Percentiles rank a stretch among this genome's conserved stretches.
Conservation (phyloP, 1,140 invertebrate species). For the Phocides pigmalion region DNA sequence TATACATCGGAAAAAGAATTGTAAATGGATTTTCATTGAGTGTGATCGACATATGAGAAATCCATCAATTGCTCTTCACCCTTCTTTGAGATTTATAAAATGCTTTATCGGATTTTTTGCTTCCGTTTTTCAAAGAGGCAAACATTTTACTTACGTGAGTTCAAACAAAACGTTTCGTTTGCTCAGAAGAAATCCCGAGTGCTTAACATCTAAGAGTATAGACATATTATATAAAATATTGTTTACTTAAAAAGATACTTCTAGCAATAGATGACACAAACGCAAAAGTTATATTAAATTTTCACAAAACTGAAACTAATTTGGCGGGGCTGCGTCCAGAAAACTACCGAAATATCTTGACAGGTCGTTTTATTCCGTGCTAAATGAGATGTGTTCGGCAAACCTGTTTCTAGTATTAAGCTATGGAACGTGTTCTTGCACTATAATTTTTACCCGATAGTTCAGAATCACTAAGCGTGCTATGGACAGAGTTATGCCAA, state of each 20-base stretch:
- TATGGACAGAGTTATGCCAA: no score
- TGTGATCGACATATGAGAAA: constrained; percentile 8
- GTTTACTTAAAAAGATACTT: background rate
- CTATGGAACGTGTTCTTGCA: no score
- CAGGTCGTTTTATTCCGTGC: no score
- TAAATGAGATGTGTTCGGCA: no score
- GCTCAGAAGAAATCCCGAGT: constrained; percentile 15
- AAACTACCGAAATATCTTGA: no score
- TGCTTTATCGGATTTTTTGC: constrained; percentile 14
- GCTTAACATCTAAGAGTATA: constrained; percentile 14
- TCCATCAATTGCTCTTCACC: constrained; percentile 16
- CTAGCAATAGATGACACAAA: background rate
- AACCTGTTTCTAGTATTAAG: no score
- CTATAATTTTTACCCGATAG: no score
- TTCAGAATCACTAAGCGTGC: no score
- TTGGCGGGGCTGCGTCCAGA: no score
- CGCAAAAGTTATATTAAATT: background rate
- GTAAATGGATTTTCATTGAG: constrained; percentile 4
- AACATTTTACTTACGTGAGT: constrained; percentile 21
- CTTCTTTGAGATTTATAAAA: constrained; percentile 6
- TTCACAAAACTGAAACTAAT: no score
- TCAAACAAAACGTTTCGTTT: constrained; percentile 21
- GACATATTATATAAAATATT: background rate
- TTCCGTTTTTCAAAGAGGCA: constrained; percentile 8
- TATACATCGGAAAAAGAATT: constrained; percentile 2